Percentiles rank a stretch among this genome's conserved stretches.
Evolutionary conservation across 1,140 invertebrate genomes (phyloP).

Genomic region (Brachionus plicatilis): DNA sequence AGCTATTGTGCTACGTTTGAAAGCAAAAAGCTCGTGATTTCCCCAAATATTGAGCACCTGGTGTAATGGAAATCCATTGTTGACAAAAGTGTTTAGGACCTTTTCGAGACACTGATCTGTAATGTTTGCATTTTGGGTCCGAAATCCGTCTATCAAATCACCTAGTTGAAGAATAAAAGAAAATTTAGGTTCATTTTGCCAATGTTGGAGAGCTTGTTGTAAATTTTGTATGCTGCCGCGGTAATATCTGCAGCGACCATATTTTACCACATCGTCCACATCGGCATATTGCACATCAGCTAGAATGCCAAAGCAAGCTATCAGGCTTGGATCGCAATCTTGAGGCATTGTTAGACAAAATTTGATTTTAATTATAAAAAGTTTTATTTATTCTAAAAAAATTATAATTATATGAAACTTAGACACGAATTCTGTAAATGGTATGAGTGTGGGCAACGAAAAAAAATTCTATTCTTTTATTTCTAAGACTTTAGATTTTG

Average conservation of each 20-base stretch:
- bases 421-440: background rate
- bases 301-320: conserved; percentile 49
- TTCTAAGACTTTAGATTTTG: background rate
- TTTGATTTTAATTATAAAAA: background rate
- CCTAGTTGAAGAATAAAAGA: conserved; percentile 53
- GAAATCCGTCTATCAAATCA: conserved; percentile 53
- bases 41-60: conserved; percentile 51
- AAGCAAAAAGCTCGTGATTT: conserved; percentile 56
- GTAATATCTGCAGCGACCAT: conserved; percentile 49
- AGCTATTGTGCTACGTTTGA: conserved; percentile 45
- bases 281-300: conserved; percentile 56
- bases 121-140: conserved; percentile 41
- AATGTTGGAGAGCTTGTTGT: conserved; percentile 47
- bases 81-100: conserved; percentile 42
- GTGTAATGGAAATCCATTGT: conserved; percentile 40
- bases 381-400: background rate
- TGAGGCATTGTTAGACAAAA: background rate
- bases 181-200: conserved; percentile 42
- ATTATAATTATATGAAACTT: background rate
- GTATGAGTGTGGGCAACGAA: background rate
- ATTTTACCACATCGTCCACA: conserved; percentile 49
- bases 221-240: conserved; percentile 47
- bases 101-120: conserved; percentile 40
- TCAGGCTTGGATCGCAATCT: background rate
- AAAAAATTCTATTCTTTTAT: background rate